phyloP scores from a whole-genome alignment of 2,797 vertebrate genomes.

The Vultur gryphus region DNA sequence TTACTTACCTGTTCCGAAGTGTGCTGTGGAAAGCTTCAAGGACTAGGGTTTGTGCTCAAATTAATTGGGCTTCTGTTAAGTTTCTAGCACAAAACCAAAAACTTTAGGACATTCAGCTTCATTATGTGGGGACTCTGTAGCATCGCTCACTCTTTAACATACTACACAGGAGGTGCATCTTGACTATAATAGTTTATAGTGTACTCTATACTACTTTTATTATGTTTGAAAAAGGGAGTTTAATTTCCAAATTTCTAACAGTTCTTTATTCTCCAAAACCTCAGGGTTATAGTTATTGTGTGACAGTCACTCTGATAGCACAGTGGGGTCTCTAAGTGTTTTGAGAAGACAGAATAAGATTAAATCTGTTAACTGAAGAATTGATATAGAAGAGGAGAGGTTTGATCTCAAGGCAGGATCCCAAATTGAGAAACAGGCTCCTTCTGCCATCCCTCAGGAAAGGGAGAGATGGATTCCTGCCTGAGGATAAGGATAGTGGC shows the following conservation, averaged over 20 bases:
- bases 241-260: neutral
- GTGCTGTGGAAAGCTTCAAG: neutral
- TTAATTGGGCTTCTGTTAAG: neutral
- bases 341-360: neutral
- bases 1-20: neutral
- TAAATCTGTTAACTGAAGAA: neutral
- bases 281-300: neutral
- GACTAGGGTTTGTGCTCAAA: neutral
- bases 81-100: neutral
- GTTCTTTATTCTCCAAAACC: neutral
- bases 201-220: neutral
- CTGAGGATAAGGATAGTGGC: neutral
- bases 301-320: neutral
- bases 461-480: neutral
- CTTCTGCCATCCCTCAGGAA: neutral
- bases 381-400: neutral
- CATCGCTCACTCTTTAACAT: neutral
- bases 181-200: neutral
- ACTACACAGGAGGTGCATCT: neutral
- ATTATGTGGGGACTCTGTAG: neutral
- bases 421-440: neutral
- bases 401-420: neutral
- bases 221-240: neutral
- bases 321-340: neutral
- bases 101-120: neutral